These are phyloP conservation scores for Colletes collaris DNA, from an alignment of 2,888 invertebrate species.

Conservation along the genomic window DNA sequence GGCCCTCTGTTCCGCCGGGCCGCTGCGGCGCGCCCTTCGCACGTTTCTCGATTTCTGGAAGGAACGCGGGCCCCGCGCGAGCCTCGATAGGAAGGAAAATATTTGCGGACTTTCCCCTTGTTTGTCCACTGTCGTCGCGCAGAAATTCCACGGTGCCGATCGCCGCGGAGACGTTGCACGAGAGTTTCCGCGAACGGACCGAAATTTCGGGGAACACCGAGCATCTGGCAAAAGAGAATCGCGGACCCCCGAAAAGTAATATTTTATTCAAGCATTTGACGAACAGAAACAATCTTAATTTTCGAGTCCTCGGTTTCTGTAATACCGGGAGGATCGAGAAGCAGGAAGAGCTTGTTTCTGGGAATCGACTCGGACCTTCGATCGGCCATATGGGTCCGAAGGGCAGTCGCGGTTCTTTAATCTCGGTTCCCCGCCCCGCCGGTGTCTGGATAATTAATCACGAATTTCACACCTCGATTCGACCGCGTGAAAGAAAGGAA, in stretches of 20 bases:
- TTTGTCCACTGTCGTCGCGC: conserved; percentile 39
- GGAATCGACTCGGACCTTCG: conserved; percentile 27
- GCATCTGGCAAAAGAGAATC: too few relatives aligned
- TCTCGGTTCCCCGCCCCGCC: conserved; percentile 46
- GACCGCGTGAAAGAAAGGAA: conserved; percentile 53
- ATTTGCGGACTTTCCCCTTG: conserved; percentile 63
- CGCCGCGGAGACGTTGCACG: conserved; percentile 4
- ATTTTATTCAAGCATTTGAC: too few relatives aligned
- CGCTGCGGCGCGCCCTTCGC: conserved; percentile 43
- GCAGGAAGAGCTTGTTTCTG: conserved; percentile 17
- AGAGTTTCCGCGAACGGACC: conserved; percentile 44
- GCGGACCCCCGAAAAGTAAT: too few relatives aligned
- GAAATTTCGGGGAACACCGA: not conserved
- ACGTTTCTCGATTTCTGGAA: conserved; percentile 65
- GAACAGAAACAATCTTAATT: not conserved
- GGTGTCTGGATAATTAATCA: conserved; percentile 76
- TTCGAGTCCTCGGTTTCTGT: too few relatives aligned
- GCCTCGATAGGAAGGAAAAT: conserved; percentile 50
- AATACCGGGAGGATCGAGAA: too few relatives aligned
- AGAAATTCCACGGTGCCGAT: conserved; percentile 46
- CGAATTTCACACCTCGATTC: conserved; percentile 77
- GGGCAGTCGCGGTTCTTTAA: conserved; percentile 33
- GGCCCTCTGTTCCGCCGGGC: not conserved
- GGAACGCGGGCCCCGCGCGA: conserved; percentile 27
- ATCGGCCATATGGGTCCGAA: conserved; percentile 19